A percentile compares a stretch with the other conserved stretches of the same genome.
phyloP scores from a whole-genome alignment of 2,888 invertebrate species.

The Barypeithes pellucidus region DNA sequence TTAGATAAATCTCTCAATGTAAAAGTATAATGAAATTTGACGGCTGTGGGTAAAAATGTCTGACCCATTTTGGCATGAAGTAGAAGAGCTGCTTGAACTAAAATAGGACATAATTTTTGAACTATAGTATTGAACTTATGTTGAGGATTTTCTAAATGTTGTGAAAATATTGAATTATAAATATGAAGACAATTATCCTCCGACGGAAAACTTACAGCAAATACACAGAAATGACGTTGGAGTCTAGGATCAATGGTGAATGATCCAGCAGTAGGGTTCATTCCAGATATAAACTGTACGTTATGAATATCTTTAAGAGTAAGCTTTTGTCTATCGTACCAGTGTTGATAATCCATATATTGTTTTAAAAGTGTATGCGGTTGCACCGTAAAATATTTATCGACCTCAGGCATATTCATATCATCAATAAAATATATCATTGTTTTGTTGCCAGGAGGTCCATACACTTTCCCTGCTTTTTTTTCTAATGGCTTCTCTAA shows the following conservation, averaged over 20 bases:
- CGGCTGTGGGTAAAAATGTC: conserved; percentile 91
- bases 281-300: conserved; percentile 94
- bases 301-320: conserved; percentile 92
- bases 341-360: conserved; percentile 94
- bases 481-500: conserved; percentile 95
- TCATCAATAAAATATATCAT: conserved; percentile 97
- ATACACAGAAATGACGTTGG: conserved; percentile 90
- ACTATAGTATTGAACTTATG: conserved; percentile 80
- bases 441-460: conserved; percentile 92
- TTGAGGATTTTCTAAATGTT: conserved; percentile 79
- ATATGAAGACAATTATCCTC: conserved; percentile 87
- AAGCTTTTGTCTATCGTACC: conserved; percentile 93
- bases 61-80: conserved; percentile 84
- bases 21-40: conserved; percentile 96
- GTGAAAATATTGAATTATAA: conserved; percentile 86
- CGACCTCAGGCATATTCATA: conserved; percentile 98
- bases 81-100: conserved; percentile 83
- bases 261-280: conserved; percentile 97
- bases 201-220: conserved; percentile 91
- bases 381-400: conserved; percentile 94
- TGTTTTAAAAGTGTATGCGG: conserved; percentile 95
- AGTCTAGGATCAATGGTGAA: conserved; percentile 94
- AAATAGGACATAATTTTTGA: conserved; percentile 74
- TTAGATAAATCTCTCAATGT: conserved; percentile 94
- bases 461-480: conserved; percentile 94